Evolutionary conservation across 2,888 invertebrate species (phyloP).

Genomic region (Drosophila yooni): DNA sequence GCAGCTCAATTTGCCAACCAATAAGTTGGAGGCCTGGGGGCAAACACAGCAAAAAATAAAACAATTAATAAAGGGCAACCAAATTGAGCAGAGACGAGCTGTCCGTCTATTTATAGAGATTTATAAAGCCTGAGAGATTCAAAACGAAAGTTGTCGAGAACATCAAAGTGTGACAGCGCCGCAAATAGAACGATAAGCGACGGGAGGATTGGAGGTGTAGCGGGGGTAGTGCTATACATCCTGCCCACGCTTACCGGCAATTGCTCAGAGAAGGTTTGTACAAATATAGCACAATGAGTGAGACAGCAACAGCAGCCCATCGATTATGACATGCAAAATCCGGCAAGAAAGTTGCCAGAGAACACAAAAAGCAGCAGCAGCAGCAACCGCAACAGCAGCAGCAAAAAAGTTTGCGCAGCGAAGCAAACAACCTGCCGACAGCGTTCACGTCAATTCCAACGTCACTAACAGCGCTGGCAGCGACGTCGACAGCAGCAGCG

Average conservation of each 20-base stretch:
- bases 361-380: slow-evolving; percentile 15
- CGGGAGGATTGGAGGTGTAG: background rate
- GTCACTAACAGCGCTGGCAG: slow-evolving; percentile 35
- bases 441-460: slow-evolving; percentile 38
- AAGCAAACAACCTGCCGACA: slow-evolving; percentile 69
- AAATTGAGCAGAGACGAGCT: slow-evolving; percentile 6
- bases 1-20: slow-evolving; percentile 54
- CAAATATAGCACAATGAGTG: slow-evolving; percentile 63
- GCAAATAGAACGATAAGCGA: slow-evolving; percentile 28
- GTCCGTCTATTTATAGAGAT: slow-evolving; percentile 41
- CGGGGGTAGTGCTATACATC: background rate
- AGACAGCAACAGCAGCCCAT: slow-evolving; percentile 22
- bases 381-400: slow-evolving; percentile 47
- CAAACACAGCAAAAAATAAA: slow-evolving; percentile 2
- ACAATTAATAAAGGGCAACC: slow-evolving; percentile 41
- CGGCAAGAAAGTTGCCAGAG: slow-evolving; percentile 68
- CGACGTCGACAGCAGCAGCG: slow-evolving; percentile 24
- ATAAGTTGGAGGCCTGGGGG: slow-evolving; percentile 16
- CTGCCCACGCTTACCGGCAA: slow-evolving; percentile 37
- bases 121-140: background rate
- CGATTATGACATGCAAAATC: slow-evolving; percentile 73
- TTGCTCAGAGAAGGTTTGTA: slow-evolving; percentile 36
- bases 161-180: slow-evolving; percentile 69
- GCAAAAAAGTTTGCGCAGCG: slow-evolving; percentile 71
- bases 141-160: slow-evolving; percentile 51